Percentiles rank a stretch among this genome's conserved stretches.
Conservation (phyloP, 2,888 invertebrate species). For the Alsophila aescularia region DNA sequence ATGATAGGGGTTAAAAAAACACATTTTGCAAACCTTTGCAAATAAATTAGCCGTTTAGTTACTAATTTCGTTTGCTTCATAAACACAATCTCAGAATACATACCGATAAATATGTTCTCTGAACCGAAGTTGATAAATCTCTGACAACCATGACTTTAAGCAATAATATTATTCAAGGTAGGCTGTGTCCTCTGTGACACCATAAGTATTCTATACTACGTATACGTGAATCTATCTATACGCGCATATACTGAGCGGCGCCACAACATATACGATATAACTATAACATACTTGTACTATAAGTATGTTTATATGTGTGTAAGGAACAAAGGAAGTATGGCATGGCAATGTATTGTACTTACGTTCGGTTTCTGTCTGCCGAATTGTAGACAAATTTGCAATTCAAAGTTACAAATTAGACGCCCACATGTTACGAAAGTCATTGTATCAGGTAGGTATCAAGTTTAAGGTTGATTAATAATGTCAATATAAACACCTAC, state of each 20-base stretch:
- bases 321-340: slow-evolving; percentile 77
- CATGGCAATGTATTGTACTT: slow-evolving; percentile 70
- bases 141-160: slow-evolving; percentile 15
- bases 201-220: slow-evolving; percentile 37
- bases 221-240: slow-evolving; percentile 33
- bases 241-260: slow-evolving; percentile 45
- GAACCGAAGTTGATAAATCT: slow-evolving; percentile 14
- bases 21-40: too few species aligned
- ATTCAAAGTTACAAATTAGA: slow-evolving; percentile 56
- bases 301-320: slow-evolving; percentile 26
- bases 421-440: slow-evolving; percentile 52
- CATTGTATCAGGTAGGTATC: slow-evolving; percentile 15
- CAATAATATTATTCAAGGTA: slow-evolving; percentile 18
- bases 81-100: too few species aligned
- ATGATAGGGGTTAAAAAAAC: too few species aligned
- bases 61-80: background rate
- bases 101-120: background rate
- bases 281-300: slow-evolving; percentile 31
- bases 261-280: slow-evolving; percentile 40
- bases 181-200: slow-evolving; percentile 37
- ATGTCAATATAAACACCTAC: slow-evolving; percentile 1
- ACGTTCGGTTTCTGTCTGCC: slow-evolving; percentile 62
- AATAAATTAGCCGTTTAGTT: too few species aligned
- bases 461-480: slow-evolving; percentile 26
- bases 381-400: slow-evolving; percentile 68